These are phyloP conservation scores for Phaonia tiefii DNA, from an alignment of 2,888 invertebrate genomes.

Conservation along the genomic window DNA sequence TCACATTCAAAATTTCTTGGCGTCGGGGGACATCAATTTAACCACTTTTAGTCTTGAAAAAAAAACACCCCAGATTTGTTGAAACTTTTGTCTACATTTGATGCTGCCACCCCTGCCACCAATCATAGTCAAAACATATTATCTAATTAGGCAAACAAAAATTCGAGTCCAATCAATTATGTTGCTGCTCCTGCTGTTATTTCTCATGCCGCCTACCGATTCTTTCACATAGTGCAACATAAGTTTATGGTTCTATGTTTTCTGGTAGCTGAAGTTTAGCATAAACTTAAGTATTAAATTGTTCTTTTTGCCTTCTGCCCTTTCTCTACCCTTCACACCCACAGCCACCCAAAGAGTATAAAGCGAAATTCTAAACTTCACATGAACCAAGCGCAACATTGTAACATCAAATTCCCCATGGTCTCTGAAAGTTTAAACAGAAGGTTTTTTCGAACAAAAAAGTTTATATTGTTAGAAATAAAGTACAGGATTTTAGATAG, in stretches of 20 bases:
- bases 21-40: constrained; percentile 22
- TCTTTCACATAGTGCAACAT: background rate
- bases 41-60: constrained; percentile 12
- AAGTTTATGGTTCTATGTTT: constrained; percentile 23
- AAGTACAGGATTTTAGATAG: constrained; percentile 28
- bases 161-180: constrained; percentile 1
- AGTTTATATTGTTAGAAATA: constrained; percentile 42
- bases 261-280: constrained; percentile 31
- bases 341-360: background rate
- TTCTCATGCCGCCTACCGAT: background rate
- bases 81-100: no score
- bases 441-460: constrained; percentile 23
- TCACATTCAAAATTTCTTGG: no score
- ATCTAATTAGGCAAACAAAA: constrained; percentile 62
- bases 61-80: background rate
- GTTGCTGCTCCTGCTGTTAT: background rate
- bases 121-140: constrained; percentile 36
- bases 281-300: constrained; percentile 38
- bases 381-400: constrained; percentile 13
- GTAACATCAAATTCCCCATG: constrained; percentile 24
- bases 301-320: background rate
- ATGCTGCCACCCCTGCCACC: background rate
- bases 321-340: background rate
- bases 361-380: background rate
- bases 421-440: constrained; percentile 32